Evolutionary conservation across 2,797 vertebrate species (phyloP).

Genomic region (Cynodonichthys magdalenae): DNA sequence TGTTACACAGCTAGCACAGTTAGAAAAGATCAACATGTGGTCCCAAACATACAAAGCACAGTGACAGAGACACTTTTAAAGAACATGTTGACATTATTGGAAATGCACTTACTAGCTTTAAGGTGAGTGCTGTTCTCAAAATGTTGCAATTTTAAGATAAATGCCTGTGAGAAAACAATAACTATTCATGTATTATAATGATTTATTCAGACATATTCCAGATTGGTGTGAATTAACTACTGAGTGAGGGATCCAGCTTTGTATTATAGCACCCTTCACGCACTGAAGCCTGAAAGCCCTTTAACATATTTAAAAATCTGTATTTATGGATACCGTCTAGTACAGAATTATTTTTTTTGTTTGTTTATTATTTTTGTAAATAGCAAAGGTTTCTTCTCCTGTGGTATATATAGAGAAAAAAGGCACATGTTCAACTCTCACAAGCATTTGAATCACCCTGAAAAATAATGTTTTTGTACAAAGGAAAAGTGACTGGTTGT

Average conservation of each 20-base stretch:
- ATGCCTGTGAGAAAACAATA: slow-evolving; percentile 48
- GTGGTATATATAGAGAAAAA: slow-evolving; percentile 86
- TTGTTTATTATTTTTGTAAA: slow-evolving; percentile 78
- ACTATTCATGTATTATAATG: slow-evolving; percentile 54
- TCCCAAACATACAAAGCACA: slow-evolving; percentile 15
- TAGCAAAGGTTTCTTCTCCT: slow-evolving; percentile 89
- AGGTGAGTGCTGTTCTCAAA: slow-evolving; percentile 1
- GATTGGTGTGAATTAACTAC: slow-evolving; percentile 93
- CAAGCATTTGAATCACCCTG: slow-evolving; percentile 64
- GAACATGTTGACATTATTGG: slow-evolving; percentile 14
- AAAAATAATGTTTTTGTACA: slow-evolving; percentile 9
- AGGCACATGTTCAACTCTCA: slow-evolving; percentile 86
- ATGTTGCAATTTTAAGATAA: slow-evolving; percentile 25
- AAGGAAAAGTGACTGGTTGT: slow-evolving; percentile 14
- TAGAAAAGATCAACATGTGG: slow-evolving; percentile 3
- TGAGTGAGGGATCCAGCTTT: slow-evolving; percentile 89
- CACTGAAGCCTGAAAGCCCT: slow-evolving; percentile 89
- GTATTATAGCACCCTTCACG: slow-evolving; percentile 84
- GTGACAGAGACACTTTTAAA: slow-evolving; percentile 28
- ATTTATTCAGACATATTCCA: slow-evolving; percentile 47
- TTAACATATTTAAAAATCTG: slow-evolving; percentile 86
- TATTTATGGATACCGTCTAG: slow-evolving; percentile 88
- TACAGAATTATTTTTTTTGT: slow-evolving; percentile 71
- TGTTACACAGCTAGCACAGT: slow-evolving; percentile 29
- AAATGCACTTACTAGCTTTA: slow-evolving; percentile 7